phyloP scores from a whole-genome alignment of 2,113 vertebrate genomes.

The Microtus montanus region DNA sequence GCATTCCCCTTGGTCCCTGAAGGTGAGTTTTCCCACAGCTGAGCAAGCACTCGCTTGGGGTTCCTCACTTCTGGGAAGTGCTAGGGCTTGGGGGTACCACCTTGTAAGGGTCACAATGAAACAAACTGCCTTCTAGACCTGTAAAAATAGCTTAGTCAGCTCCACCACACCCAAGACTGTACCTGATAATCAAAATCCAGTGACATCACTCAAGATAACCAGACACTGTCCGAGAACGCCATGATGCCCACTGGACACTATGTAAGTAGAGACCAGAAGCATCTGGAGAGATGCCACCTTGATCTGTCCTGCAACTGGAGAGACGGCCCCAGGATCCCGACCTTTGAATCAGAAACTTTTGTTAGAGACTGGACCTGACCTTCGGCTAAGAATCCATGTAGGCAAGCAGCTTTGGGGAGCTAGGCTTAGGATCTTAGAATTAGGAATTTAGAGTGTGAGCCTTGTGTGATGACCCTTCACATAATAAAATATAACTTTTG shows the following conservation, averaged over 20 bases:
- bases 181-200: not conserved
- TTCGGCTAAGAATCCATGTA: not conserved
- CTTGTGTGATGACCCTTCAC: not conserved
- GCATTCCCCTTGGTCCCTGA: not conserved
- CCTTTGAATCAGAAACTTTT: not conserved
- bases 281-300: not conserved
- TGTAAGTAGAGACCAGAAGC: not conserved
- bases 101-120: not conserved
- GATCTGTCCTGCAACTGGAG: not conserved
- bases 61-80: not conserved
- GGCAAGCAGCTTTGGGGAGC: not conserved
- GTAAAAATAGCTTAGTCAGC: not conserved
- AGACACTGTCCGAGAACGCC: not conserved
- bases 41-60: not conserved
- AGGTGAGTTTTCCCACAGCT: slow-evolving; percentile 59
- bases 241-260: not conserved
- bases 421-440: not conserved
- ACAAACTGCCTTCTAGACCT: not conserved
- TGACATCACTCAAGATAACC: not conserved
- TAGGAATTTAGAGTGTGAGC: not conserved
- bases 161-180: not conserved
- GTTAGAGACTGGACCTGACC: not conserved
- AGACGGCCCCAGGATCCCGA: not conserved
- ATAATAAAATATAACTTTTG: not conserved
- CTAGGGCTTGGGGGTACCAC: not conserved